Percentiles rank a stretch among this genome's conserved stretches.
Evolutionary conservation across 2,888 invertebrate species (phyloP).

Genomic region (Electrophaes corylata): DNA sequence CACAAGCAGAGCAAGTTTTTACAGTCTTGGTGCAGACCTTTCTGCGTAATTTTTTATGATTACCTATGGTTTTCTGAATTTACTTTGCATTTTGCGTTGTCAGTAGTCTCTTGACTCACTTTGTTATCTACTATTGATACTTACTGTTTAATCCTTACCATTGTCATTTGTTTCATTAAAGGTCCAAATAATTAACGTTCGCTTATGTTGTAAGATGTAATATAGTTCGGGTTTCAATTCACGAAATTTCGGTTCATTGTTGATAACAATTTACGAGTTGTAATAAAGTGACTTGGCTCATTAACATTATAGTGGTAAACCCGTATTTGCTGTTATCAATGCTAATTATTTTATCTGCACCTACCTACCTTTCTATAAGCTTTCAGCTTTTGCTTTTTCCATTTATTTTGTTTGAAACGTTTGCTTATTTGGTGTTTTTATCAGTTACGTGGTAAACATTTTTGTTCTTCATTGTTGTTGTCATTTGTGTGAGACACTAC

Average conservation of each 20-base stretch:
- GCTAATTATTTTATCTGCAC: constrained; percentile 8
- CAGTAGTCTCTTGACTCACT: too few relatives aligned
- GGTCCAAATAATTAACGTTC: not conserved
- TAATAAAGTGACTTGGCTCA: constrained; percentile 15
- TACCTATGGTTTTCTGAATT: too few relatives aligned
- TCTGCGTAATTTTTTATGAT: too few relatives aligned
- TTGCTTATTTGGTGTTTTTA: not conserved
- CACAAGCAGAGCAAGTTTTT: too few relatives aligned
- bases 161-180: too few relatives aligned
- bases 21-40: too few relatives aligned
- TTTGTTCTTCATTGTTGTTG: not conserved
- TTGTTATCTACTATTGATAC: too few relatives aligned
- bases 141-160: too few relatives aligned
- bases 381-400: constrained; percentile 8
- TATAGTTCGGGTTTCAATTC: constrained; percentile 6
- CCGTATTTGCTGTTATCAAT: constrained; percentile 25
- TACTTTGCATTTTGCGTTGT: too few relatives aligned
- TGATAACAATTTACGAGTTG: constrained; percentile 22
- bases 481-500: not conserved
- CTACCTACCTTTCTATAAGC: not conserved
- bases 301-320: constrained; percentile 28
- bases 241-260: constrained; percentile 9
- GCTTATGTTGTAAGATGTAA: not conserved
- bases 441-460: not conserved
- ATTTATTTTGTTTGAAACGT: not conserved